These are phyloP conservation scores for Clarias laeviceps DNA, from an alignment of 2,797 vertebrate species.

Conservation along the genomic window DNA sequence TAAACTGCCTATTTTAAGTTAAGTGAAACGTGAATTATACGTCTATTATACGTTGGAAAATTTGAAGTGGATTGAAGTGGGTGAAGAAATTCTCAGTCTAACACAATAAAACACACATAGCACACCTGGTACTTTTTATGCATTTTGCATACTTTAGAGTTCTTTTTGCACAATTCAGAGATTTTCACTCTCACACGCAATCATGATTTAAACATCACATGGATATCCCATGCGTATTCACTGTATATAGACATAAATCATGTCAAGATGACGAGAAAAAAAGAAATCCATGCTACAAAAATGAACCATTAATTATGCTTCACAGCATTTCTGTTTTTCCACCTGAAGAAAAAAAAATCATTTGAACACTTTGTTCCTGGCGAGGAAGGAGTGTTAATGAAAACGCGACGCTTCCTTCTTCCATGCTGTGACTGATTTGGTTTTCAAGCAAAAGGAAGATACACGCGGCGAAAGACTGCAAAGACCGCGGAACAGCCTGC, in stretches of 20 bases:
- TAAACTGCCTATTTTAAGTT: no score
- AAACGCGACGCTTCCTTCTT: conserved; percentile 7
- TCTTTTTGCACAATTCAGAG: no score
- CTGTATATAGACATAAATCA: background rate
- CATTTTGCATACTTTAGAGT: no score
- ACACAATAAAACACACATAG: no score
- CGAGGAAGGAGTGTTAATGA: conserved; percentile 11
- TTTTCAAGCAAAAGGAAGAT: conserved; percentile 11
- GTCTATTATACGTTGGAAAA: no score
- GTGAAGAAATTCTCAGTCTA: no score
- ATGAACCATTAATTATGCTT: conserved; percentile 4
- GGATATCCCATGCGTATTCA: no score
- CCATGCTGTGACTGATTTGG: conserved; percentile 15
- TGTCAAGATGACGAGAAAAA: background rate
- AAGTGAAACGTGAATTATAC: no score
- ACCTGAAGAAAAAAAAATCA: conserved; percentile 1
- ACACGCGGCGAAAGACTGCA: conserved; percentile 3
- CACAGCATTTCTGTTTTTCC: conserved; percentile 5
- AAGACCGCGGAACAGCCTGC: conserved; percentile 20
- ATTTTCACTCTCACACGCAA: background rate
- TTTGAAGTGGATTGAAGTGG: no score
- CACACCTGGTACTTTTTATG: no score
- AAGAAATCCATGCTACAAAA: background rate
- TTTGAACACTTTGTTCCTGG: conserved; percentile 9
- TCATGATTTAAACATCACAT: background rate